Evolutionary conservation across 2,113 vertebrate genomes (phyloP).

Genomic region (Pagrus major): DNA sequence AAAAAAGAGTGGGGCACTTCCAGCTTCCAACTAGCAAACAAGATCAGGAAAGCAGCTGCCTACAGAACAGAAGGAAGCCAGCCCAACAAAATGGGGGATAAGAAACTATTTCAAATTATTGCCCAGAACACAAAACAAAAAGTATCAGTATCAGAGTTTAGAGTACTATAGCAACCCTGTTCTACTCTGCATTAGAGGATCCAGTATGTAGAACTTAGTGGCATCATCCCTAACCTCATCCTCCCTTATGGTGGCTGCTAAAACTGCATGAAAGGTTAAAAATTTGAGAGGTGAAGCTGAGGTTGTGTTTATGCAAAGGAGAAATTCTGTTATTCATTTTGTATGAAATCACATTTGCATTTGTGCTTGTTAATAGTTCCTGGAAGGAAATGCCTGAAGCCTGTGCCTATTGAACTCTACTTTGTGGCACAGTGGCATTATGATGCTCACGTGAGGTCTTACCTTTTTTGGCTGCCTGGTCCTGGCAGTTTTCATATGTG

Average conservation of each 20-base stretch:
- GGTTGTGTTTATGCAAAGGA: not conserved
- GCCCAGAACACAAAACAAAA: constrained; percentile 79
- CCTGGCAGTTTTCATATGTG: constrained; percentile 94
- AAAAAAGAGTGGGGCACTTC: too few species aligned
- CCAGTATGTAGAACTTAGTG: too few species aligned
- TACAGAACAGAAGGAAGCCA: constrained; percentile 88
- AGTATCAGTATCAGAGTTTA: too few species aligned
- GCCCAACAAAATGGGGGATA: constrained; percentile 75
- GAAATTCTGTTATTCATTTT: not conserved
- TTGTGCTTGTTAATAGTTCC: not conserved
- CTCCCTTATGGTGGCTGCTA: too few species aligned
- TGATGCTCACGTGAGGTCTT: not conserved
- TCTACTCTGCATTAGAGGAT: too few species aligned
- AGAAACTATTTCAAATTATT: constrained; percentile 74
- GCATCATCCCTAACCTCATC: too few species aligned
- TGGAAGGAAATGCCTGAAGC: not conserved
- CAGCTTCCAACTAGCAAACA: constrained; percentile 77
- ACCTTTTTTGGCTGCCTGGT: constrained; percentile 95
- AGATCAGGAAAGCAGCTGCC: constrained; percentile 88
- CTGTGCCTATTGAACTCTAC: not conserved
- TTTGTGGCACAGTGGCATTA: not conserved
- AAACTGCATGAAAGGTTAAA: too few species aligned
- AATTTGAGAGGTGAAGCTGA: too few species aligned
- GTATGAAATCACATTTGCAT: not conserved
- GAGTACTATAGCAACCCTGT: too few species aligned